Conservation (phyloP, 1,140 invertebrate species). For the Eumaeus atala region DNA sequence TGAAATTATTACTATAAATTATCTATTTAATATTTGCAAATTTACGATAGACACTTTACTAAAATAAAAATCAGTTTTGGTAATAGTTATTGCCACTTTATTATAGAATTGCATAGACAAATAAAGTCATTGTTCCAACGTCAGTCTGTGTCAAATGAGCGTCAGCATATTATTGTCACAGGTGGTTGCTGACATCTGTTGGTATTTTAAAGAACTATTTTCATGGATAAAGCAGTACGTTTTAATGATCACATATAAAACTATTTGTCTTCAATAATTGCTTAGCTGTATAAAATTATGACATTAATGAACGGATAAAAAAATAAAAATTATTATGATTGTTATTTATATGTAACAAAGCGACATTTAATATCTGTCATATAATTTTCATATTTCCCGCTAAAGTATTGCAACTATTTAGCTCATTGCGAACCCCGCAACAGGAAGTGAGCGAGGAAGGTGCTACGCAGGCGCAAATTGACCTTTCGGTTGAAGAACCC, state of each 20-base stretch:
- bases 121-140: not conserved
- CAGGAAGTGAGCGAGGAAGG: slow-evolving; percentile 73
- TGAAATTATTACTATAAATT: too few relatives aligned
- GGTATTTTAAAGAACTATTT: not conserved
- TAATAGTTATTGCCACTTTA: too few relatives aligned
- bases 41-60: too few relatives aligned
- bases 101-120: too few relatives aligned
- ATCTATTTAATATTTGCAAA: too few relatives aligned
- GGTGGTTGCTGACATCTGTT: slow-evolving; percentile 28
- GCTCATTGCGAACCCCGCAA: slow-evolving; percentile 68
- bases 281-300: not conserved
- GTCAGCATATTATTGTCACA: slow-evolving; percentile 10
- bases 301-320: not conserved
- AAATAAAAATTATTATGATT: not conserved
- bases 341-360: not conserved
- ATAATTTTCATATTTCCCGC: slow-evolving; percentile 43
- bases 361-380: not conserved
- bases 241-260: not conserved
- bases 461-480: slow-evolving; percentile 75
- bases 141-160: slow-evolving; percentile 11
- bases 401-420: slow-evolving; percentile 39
- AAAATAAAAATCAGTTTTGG: too few relatives aligned
- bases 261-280: not conserved
- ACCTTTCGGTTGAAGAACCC: slow-evolving; percentile 75
- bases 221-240: slow-evolving; percentile 32